Percentiles rank a stretch among this genome's conserved stretches.
Evolutionary conservation across 2,888 invertebrate genomes (phyloP).

Genomic region (Leucozona laternaria): DNA sequence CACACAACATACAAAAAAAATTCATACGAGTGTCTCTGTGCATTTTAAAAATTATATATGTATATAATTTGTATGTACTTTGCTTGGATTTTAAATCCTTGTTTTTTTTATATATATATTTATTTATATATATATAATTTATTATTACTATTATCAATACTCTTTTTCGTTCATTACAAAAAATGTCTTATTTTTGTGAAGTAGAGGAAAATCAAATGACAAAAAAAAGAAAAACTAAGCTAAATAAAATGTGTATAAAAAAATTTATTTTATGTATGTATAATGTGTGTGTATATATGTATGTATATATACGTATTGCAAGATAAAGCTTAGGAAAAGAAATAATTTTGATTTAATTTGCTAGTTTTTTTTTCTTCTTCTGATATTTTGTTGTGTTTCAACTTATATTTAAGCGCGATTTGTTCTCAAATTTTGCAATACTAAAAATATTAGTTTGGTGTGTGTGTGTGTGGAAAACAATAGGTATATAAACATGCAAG

Average conservation of each 20-base stretch:
- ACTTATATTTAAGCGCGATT: constrained; percentile 30
- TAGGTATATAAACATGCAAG: not conserved
- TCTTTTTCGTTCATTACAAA: constrained; percentile 48
- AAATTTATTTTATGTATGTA: constrained; percentile 33
- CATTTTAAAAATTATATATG: constrained; percentile 57
- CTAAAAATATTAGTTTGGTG: not conserved
- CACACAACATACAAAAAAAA: constrained; percentile 47
- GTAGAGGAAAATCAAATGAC: constrained; percentile 36
- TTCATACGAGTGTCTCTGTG: constrained; percentile 60
- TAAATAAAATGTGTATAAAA: constrained; percentile 43
- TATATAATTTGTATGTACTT: constrained; percentile 32
- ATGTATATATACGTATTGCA: constrained; percentile 58
- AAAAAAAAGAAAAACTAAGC: constrained; percentile 62
- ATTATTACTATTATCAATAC: constrained; percentile 75
- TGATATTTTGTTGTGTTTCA: constrained; percentile 9
- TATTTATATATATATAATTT: constrained; percentile 37
- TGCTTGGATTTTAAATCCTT: constrained; percentile 60
- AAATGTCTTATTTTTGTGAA: constrained; percentile 62
- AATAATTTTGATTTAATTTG: constrained; percentile 43
- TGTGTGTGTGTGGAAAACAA: not conserved
- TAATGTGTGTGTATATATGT: constrained; percentile 27
- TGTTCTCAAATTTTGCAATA: not conserved
- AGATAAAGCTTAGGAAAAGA: constrained; percentile 58
- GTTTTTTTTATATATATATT: constrained; percentile 1
- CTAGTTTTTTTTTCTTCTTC: constrained; percentile 15